phyloP scores from a whole-genome alignment of 2,797 vertebrate species.

The Pygocentrus nattereri region DNA sequence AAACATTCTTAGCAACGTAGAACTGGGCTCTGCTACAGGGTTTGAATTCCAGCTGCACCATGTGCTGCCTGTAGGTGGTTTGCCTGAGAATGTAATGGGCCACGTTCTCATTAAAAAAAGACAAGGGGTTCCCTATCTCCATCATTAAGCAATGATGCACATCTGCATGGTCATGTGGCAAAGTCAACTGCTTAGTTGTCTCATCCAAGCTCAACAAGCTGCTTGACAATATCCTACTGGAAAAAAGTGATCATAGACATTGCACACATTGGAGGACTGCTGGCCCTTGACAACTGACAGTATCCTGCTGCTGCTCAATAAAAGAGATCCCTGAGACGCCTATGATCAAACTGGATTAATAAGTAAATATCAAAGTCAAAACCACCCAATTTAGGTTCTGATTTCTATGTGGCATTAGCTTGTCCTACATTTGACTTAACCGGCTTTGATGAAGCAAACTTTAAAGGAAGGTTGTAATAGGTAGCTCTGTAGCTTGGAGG shows the following conservation, averaged over 20 bases:
- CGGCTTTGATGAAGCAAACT: not conserved
- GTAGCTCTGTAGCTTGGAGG: not conserved
- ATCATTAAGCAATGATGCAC: conserved; percentile 7
- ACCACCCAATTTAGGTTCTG: not conserved
- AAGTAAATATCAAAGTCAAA: not conserved
- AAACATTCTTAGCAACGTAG: conserved; percentile 11
- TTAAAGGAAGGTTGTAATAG: conserved; percentile 19
- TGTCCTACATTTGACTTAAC: not conserved
- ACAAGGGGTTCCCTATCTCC: not conserved
- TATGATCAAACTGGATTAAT: not conserved
- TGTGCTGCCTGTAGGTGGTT: not conserved
- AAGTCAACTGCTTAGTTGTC: conserved; percentile 5
- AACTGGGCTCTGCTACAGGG: not conserved
- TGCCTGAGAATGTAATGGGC: conserved; percentile 13
- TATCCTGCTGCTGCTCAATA: not conserved
- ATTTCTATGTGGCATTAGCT: not conserved
- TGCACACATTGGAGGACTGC: not conserved
- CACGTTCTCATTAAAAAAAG: not conserved
- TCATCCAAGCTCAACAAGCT: conserved; percentile 15
- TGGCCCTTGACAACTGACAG: not conserved
- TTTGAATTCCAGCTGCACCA: conserved; percentile 13
- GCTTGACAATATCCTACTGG: conserved; percentile 7
- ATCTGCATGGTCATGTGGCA: conserved; percentile 13
- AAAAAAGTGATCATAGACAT: not conserved
- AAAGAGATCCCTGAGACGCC: not conserved